Base-by-base conservation (phyloP, 1,140 invertebrate species). In the Pectinophora gossypiella region DNA sequence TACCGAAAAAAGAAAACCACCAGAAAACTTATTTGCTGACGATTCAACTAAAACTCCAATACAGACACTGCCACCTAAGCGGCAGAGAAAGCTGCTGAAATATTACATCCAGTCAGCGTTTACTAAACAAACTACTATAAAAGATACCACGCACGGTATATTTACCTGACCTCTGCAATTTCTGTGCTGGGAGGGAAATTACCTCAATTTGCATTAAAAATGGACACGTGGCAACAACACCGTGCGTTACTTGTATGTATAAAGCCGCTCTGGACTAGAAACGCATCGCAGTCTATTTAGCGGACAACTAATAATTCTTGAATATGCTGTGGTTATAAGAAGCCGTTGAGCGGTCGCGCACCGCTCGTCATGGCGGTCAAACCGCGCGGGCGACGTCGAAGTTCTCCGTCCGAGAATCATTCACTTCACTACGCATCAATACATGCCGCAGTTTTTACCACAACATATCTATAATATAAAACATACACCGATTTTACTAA, bases 361-460 rank as follows among this genome's bases (percentile, higher is more conserved):
- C 22, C 22, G 22, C 4, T n/a, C 2, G 27, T 1, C 27, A 32
- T 32, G 9, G 27, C 27, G 27, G 27, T 7, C 27, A 9, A 12
- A n/a, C 27, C 1, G 7, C 27, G 27, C 27, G 27, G 9, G 27
- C 27, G 27, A 2, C 2, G 27, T n/a, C 9, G n/a, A n/a, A 9
- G 27, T 12, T 32, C 27, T 32, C 27, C n/a, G n/a, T 32, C 27
- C 9, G 27, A 32, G 9, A n/a, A 32, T 32, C 27, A 9, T n/a
- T 32, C 27, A 9, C 27, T 3, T 32, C 27, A 7, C n/a, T 61
- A 75, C 72, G 74, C 63, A 60, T 62, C 72, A 61, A 44, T 58
- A 70, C 71, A 59, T 71, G 44, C 59, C 64, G 53, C 21, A 16
- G 22, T 76, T 79, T 76, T 76, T 73, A 62, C 58, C 59, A 54